Conservation (phyloP, 2,113 vertebrate genomes). For the Chitala chitala region DNA sequence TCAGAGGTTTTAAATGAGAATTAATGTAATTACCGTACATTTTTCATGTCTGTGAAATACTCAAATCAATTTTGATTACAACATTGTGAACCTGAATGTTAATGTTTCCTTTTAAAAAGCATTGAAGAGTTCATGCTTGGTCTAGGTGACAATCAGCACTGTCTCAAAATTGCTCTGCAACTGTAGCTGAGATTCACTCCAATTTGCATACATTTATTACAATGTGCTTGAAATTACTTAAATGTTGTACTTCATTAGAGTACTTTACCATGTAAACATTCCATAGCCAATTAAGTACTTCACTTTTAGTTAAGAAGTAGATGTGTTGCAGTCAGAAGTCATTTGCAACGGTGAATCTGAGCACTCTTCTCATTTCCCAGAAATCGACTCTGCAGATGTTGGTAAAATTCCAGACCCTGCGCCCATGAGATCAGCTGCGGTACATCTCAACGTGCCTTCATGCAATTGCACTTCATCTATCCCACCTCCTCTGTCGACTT, state of each 20-base stretch:
- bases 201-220: no score
- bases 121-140: not conserved
- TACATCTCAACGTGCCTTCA: slow-evolving; percentile 39
- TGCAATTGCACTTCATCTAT: not conserved
- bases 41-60: no score
- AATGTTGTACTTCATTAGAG: not conserved
- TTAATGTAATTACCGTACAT: not conserved
- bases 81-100: no score
- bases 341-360: slow-evolving; percentile 25
- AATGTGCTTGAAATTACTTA: no score
- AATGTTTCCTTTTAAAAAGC: no score
- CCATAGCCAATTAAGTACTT: not conserved
- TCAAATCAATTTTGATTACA: no score
- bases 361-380: slow-evolving; percentile 28
- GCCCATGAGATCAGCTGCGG: slow-evolving; percentile 31
- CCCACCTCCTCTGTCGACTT: not conserved
- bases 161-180: not conserved
- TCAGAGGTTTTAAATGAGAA: not conserved
- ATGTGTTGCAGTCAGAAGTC: not conserved
- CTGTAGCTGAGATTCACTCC: not conserved
- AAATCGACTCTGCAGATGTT: slow-evolving; percentile 59
- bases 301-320: not conserved
- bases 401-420: slow-evolving; percentile 43
- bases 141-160: not conserved
- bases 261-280: not conserved